Conservation (phyloP, 2,888 invertebrate species). For the Argyra leucocephala region DNA sequence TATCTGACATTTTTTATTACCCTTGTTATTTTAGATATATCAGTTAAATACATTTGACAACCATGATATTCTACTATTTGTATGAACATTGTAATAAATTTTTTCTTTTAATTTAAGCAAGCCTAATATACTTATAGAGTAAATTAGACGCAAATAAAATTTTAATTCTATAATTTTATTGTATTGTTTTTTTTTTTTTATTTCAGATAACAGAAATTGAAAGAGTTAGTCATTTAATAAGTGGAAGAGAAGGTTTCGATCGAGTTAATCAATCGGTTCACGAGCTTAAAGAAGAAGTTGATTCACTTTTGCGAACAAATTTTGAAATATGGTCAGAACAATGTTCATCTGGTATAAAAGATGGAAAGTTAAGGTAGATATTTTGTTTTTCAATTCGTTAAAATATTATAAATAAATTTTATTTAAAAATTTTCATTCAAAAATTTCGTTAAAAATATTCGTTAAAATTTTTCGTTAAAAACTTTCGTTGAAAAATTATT, state of each 20-base stretch:
- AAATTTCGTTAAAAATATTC: too few species aligned
- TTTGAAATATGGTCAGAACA: constrained; percentile 44
- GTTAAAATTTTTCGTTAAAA: too few species aligned
- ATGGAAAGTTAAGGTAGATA: constrained; percentile 37
- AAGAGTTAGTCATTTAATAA: constrained; percentile 39
- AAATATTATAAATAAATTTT: not conserved
- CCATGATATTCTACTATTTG: too few species aligned
- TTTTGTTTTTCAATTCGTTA: not conserved
- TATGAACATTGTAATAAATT: too few species aligned
- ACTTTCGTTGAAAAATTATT: too few species aligned
- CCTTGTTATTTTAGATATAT: too few species aligned
- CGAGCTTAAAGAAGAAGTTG: constrained; percentile 41
- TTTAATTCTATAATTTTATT: not conserved
- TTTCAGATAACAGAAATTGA: constrained; percentile 39
- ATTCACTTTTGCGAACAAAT: constrained; percentile 39
- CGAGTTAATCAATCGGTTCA: constrained; percentile 39
- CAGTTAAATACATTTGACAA: too few species aligned
- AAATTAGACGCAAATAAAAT: too few species aligned
- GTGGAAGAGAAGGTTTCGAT: constrained; percentile 40
- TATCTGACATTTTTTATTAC: too few species aligned
- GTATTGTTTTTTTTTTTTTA: not conserved
- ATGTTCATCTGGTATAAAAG: constrained; percentile 36
- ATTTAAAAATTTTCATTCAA: too few species aligned
- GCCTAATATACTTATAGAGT: too few species aligned
- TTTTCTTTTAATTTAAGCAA: too few species aligned